These are phyloP conservation scores for Solea solea DNA, from an alignment of 2,113 vertebrate genomes.

Conservation along the genomic window DNA sequence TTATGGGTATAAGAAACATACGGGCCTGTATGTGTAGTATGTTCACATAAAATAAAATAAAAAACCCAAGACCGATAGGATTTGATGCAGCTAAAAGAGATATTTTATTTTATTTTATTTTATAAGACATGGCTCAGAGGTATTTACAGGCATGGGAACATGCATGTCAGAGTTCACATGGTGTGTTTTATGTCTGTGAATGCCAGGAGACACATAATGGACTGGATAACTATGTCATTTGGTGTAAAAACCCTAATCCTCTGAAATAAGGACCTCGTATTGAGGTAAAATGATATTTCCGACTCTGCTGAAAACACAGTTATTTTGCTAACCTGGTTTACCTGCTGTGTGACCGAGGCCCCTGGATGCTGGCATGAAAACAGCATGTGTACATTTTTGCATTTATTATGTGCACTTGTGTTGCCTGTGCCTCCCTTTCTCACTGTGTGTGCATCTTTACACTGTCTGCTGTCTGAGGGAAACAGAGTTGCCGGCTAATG, in stretches of 20 bases:
- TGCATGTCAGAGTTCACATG: conserved; percentile 24
- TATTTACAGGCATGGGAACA: conserved; percentile 59
- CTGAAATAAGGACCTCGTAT: neutral
- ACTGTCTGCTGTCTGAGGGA: conserved; percentile 67
- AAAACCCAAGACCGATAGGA: too few species aligned
- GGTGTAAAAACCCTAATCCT: neutral
- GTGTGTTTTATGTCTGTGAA: conserved; percentile 27
- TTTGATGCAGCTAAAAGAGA: conserved; percentile 3
- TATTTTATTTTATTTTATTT: conserved; percentile 58
- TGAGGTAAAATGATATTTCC: neutral
- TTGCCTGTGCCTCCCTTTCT: conserved; percentile 28
- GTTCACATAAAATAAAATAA: too few species aligned
- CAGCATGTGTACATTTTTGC: conserved; percentile 21
- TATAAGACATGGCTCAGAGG: conserved; percentile 35
- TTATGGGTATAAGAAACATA: too few species aligned
- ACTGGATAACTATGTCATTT: neutral
- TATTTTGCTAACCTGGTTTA: neutral
- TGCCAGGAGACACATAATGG: conserved; percentile 4
- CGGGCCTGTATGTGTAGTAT: too few species aligned
- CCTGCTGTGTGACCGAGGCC: conserved; percentile 4
- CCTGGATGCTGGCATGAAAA: conserved; percentile 25
- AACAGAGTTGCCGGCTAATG: conserved; percentile 77
- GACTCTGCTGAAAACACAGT: neutral
- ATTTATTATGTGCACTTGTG: conserved; percentile 29
- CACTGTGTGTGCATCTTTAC: conserved; percentile 42